phyloP scores from a whole-genome alignment of 2,888 invertebrate genomes.

The Conus canariensis region DNA sequence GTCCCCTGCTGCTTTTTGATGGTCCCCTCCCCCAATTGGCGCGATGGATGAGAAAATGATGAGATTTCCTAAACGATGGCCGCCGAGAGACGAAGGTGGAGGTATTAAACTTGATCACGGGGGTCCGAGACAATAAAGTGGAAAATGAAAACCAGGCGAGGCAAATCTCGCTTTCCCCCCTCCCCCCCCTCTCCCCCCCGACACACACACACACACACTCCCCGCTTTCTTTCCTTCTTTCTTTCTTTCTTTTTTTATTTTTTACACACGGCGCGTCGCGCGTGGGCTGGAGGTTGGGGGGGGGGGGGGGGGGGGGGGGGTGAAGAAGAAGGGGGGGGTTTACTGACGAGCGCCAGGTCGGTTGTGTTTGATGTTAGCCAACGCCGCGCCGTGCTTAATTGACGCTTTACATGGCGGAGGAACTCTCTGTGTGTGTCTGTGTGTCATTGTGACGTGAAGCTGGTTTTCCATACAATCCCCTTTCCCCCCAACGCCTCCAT shows the following conservation, averaged over 20 bases:
- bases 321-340: no score
- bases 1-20: conserved; percentile 33
- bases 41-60: conserved; percentile 34
- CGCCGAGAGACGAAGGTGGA: background rate
- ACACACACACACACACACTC: no score
- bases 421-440: background rate
- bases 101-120: conserved; percentile 20
- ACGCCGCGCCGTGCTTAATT: background rate
- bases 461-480: background rate
- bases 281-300: no score
- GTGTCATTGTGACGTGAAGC: background rate
- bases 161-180: background rate
- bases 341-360: background rate
- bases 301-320: no score
- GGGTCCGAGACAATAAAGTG: conserved; percentile 15
- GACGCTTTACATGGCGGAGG: background rate
- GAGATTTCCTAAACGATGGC: conserved; percentile 26
- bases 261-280: background rate
- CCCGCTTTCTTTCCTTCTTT: background rate
- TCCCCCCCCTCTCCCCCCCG: no score
- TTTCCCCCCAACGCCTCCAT: background rate
- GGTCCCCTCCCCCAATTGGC: conserved; percentile 4
- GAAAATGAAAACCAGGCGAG: conserved; percentile 9
- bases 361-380: conserved; percentile 7
- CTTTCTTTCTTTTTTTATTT: background rate